Evolutionary conservation across 2,888 invertebrate genomes (phyloP).

Genomic region (Stegana nigrithorax): DNA sequence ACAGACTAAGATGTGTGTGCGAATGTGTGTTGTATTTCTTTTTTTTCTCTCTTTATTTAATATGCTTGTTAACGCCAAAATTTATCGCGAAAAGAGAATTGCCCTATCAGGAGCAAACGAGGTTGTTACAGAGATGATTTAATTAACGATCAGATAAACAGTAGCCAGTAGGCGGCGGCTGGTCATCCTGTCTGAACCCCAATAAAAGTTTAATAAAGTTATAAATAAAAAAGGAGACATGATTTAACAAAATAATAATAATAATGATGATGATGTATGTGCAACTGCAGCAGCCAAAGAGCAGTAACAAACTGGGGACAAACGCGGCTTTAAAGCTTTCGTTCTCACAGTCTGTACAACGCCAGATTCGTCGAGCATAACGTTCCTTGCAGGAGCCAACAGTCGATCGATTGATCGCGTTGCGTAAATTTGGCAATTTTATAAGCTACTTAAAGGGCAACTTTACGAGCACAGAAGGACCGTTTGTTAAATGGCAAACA

Average conservation of each 20-base stretch:
- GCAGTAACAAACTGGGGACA: too few species aligned
- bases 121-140: too few species aligned
- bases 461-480: constrained; percentile 15
- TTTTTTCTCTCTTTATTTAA: neutral
- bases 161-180: too few species aligned
- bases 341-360: constrained; percentile 21
- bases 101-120: neutral
- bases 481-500: constrained; percentile 13
- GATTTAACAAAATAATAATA: constrained; percentile 40
- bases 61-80: neutral
- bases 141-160: too few species aligned
- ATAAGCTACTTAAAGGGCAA: constrained; percentile 45
- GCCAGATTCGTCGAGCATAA: too few species aligned
- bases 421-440: constrained; percentile 48
- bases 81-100: neutral
- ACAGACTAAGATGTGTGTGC: neutral
- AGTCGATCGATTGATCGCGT: too few species aligned
- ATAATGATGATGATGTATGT: constrained; percentile 1
- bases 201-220: constrained; percentile 48
- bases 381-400: too few species aligned
- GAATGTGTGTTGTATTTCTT: neutral
- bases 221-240: constrained; percentile 53
- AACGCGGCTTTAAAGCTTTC: constrained; percentile 25
- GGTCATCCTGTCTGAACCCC: too few species aligned
- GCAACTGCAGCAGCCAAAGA: neutral